A percentile compares a stretch with the other conserved stretches of the same genome.
These are phyloP conservation scores for Sipha maydis DNA, from an alignment of 2,888 invertebrate species.

Conservation along the genomic window DNA sequence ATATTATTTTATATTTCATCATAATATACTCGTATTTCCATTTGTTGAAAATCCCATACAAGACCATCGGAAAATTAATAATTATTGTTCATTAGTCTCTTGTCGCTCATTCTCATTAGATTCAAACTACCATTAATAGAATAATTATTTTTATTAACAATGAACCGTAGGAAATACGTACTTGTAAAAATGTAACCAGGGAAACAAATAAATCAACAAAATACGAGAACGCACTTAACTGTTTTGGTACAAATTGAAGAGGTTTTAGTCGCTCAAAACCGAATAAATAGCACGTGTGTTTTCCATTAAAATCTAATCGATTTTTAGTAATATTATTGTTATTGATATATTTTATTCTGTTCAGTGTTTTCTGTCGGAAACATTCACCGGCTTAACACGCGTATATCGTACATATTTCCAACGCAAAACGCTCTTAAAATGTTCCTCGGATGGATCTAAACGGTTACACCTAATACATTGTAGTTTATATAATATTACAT, in stretches of 20 bases:
- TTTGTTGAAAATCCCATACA: not conserved
- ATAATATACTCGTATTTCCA: not conserved
- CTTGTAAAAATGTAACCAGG: not conserved
- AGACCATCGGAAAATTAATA: not conserved
- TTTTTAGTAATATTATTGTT: too few species aligned
- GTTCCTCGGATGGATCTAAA: too few species aligned
- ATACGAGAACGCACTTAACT: not conserved
- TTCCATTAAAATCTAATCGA: too few species aligned
- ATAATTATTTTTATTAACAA: not conserved
- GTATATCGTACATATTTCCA: too few species aligned
- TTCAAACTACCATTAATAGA: not conserved
- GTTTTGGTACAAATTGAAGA: not conserved
- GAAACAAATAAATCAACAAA: not conserved
- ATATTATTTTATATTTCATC: not conserved
- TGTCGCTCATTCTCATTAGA: not conserved
- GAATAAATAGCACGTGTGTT: too few species aligned
- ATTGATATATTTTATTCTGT: too few species aligned
- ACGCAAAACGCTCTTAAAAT: too few species aligned
- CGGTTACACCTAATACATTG: too few species aligned
- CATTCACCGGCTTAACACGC: too few species aligned
- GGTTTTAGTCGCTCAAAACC: not conserved
- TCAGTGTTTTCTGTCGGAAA: too few species aligned
- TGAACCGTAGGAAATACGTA: not conserved
- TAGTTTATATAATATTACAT: too few species aligned
- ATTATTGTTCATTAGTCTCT: not conserved